Conservation (phyloP, 2,113 vertebrate genomes). For the Brachyhypopomus occidentalis region DNA sequence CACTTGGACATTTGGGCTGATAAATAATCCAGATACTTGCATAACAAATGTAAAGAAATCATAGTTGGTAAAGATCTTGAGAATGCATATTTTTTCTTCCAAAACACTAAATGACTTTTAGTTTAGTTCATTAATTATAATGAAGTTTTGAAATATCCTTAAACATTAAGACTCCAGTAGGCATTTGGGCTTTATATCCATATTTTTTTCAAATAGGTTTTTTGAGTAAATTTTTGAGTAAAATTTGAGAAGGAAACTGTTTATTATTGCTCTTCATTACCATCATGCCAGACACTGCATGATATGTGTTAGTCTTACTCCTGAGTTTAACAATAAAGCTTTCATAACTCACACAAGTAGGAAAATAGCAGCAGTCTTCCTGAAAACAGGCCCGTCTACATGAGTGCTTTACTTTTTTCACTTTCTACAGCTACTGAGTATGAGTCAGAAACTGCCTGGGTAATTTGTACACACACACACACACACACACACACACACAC, state of each 20-base stretch:
- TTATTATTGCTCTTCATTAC: not conserved
- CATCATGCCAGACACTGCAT: not conserved
- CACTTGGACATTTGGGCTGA: too few species aligned
- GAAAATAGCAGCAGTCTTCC: conserved; percentile 18
- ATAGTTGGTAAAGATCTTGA: too few species aligned
- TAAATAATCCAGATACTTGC: too few species aligned
- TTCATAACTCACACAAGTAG: not conserved
- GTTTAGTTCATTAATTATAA: too few species aligned
- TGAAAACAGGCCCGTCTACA: conserved; percentile 9
- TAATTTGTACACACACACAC: conserved; percentile 27
- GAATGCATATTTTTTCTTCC: too few species aligned
- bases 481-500: conserved; percentile 12
- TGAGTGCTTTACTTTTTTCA: not conserved
- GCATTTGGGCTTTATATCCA: not conserved
- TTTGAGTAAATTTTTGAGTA: conserved; percentile 13
- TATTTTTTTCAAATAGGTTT: conserved; percentile 16
- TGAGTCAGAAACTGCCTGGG: conserved; percentile 7
- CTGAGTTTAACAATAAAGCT: not conserved
- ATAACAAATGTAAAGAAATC: too few species aligned
- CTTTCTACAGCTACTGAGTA: conserved; percentile 10
- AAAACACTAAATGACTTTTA: too few species aligned
- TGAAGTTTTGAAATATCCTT: too few species aligned
- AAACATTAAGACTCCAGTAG: not conserved
- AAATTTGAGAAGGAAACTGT: not conserved
- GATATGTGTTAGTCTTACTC: conserved; percentile 11